Conservation (phyloP, 2,113 vertebrate genomes). For the Thunnus thynnus region DNA sequence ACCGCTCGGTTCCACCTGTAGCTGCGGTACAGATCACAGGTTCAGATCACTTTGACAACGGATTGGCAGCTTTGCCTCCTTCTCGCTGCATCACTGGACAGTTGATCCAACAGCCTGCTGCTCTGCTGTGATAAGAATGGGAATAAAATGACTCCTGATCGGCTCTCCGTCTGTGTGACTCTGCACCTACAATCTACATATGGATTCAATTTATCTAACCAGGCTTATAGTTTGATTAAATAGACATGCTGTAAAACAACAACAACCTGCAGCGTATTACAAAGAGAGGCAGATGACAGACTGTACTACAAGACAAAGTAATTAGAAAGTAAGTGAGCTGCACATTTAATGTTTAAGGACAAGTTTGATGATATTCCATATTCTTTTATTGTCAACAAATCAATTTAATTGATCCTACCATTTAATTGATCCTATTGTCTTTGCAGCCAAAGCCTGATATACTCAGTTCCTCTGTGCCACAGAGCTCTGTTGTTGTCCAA, state of each 20-base stretch:
- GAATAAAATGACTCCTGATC: slow-evolving; percentile 41
- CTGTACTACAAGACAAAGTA: neutral
- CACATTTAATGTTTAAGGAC: neutral
- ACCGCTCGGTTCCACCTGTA: slow-evolving; percentile 49
- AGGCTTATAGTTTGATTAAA: slow-evolving; percentile 31
- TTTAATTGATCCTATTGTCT: neutral
- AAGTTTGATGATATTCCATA: neutral
- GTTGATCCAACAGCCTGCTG: slow-evolving; percentile 22
- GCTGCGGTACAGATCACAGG: neutral
- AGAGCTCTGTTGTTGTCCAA: no score
- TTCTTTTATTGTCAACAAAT: neutral
- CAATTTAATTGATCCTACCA: neutral
- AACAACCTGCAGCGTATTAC: slow-evolving; percentile 17
- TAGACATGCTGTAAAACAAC: slow-evolving; percentile 10
- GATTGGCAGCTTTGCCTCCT: slow-evolving; percentile 20
- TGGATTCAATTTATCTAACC: slow-evolving; percentile 34
- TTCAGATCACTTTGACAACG: neutral
- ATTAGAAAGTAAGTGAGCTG: neutral
- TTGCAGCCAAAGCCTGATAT: no score
- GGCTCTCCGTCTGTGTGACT: slow-evolving; percentile 3
- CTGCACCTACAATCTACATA: slow-evolving; percentile 22
- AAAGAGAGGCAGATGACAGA: slow-evolving; percentile 1
- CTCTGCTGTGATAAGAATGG: slow-evolving; percentile 37
- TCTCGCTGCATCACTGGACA: slow-evolving; percentile 28
- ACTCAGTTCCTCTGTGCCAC: no score